Base-by-base conservation (phyloP, 1,140 invertebrate genomes). In the Glomeris maerens region DNA sequence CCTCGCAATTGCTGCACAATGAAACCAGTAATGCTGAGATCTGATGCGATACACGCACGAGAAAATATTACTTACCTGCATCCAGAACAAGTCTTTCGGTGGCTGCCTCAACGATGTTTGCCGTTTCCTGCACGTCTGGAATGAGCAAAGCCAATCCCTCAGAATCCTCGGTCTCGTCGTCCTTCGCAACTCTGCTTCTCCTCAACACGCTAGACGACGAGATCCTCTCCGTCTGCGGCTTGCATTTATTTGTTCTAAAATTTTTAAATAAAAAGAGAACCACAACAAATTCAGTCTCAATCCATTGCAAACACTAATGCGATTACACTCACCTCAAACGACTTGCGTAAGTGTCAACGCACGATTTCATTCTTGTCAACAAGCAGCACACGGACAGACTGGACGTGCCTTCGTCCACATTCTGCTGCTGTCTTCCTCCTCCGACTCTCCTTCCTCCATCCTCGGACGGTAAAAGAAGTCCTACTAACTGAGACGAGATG, bases 321-420 rank as follows among this genome's bases (percentile, higher is more conserved):
- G 48, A 27, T 56, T 10, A 29, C n/a, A 67, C 69, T 72, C 68
- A 85, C 80, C 79, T 81, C 28, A 88, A 72, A 61, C 84, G 77
- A 59, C 77, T 81, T 25, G 84, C 79, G 64, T 95, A 95, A 0
- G 82, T 91, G 63, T 93, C 86, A 26, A 94, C 88, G 66, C 86
- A 90, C 38, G 77, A 75, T 61, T 81, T 85, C 87, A 95, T 92
- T 63, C 82, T 87, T 22, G 76, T 75, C 0, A 94, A 69, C 31
- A 93, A 70, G 14, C 77, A 75, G 2, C 74, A 72, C 23, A 83
- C 75, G 0, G 79, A 78, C 14, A 64, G 48, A 10, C 59, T 5
- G n/a, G 49, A 25, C 44, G 27, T 5, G 4, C 25, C 57, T 1
- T 72, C 68, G 70, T 68, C 2, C 46, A 47, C 0, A 59, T 59